phyloP scores from a whole-genome alignment of 1,140 invertebrate genomes.

The Drosophila nigrodunni region DNA sequence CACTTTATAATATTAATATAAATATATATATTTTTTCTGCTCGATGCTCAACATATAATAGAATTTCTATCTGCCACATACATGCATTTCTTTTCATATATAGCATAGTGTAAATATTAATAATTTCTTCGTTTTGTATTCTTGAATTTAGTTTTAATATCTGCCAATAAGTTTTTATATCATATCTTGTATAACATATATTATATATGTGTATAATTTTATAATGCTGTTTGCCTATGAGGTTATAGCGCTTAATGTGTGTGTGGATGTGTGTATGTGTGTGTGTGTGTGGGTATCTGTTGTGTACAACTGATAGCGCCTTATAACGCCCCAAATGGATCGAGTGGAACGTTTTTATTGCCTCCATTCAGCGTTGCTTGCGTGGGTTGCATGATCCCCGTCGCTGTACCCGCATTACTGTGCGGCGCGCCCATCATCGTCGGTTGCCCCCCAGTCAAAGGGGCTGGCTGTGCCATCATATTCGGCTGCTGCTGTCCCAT shows the following conservation, averaged over 20 bases:
- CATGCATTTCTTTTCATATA: constrained; percentile 54
- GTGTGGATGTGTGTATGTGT: constrained; percentile 28
- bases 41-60: constrained; percentile 76
- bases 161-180: constrained; percentile 60
- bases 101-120: constrained; percentile 59
- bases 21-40: constrained; percentile 48
- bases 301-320: constrained; percentile 40
- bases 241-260: constrained; percentile 67
- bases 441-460: constrained; percentile 83
- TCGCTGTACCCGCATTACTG: constrained; percentile 64
- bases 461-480: constrained; percentile 79
- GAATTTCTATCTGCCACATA: constrained; percentile 54
- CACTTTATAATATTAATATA: constrained; percentile 61
- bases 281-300: constrained; percentile 20
- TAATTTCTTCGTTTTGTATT: constrained; percentile 55
- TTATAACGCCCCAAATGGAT: constrained; percentile 85
- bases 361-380: constrained; percentile 75
- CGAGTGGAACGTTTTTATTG: constrained; percentile 79
- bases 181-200: constrained; percentile 46
- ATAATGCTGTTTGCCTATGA: constrained; percentile 63
- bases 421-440: constrained; percentile 83
- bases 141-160: constrained; percentile 38
- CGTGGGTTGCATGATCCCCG: constrained; percentile 76
- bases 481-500: constrained; percentile 75
- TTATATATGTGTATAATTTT: constrained; percentile 51